Conservation (phyloP, 1,140 invertebrate species). For the Dreissena rostriformis region DNA sequence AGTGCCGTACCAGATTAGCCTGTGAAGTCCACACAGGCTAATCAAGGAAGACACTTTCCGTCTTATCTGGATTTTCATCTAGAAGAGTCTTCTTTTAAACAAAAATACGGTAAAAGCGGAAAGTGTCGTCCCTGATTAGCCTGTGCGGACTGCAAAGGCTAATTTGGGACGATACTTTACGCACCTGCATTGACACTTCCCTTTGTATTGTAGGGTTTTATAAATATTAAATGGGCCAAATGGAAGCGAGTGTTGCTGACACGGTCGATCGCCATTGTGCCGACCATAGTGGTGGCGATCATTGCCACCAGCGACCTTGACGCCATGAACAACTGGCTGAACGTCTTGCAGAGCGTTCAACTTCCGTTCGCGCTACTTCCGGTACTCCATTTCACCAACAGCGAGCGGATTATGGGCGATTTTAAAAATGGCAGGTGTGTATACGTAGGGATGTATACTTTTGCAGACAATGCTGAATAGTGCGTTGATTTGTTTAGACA, state of each 20-base stretch:
- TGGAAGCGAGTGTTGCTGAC: constrained; percentile 95
- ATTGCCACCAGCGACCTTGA: constrained; percentile 89
- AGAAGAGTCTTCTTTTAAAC: too few relatives aligned
- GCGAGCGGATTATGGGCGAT: constrained; percentile 88
- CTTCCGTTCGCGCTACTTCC: constrained; percentile 88
- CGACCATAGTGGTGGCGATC: constrained; percentile 91
- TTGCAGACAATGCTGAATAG: not conserved
- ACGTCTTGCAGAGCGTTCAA: constrained; percentile 93
- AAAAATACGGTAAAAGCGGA: too few relatives aligned
- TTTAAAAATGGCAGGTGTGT: constrained; percentile 76
- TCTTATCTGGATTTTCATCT: too few relatives aligned
- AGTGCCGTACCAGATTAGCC: too few relatives aligned
- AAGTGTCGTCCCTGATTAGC: too few relatives aligned
- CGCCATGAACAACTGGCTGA: constrained; percentile 92
- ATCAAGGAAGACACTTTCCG: too few relatives aligned
- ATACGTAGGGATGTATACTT: not conserved
- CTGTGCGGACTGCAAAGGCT: too few relatives aligned
- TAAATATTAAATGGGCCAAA: constrained; percentile 92
- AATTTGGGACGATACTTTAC: too few relatives aligned
- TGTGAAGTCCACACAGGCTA: too few relatives aligned
- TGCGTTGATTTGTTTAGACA: not conserved
- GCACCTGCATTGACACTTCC: too few relatives aligned
- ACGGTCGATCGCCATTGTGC: constrained; percentile 92
- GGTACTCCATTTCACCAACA: constrained; percentile 93
- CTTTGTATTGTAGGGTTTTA: constrained; percentile 86